Base-by-base conservation (phyloP, 2,113 vertebrate species). In the Pseudolaguvia tuberculata region DNA sequence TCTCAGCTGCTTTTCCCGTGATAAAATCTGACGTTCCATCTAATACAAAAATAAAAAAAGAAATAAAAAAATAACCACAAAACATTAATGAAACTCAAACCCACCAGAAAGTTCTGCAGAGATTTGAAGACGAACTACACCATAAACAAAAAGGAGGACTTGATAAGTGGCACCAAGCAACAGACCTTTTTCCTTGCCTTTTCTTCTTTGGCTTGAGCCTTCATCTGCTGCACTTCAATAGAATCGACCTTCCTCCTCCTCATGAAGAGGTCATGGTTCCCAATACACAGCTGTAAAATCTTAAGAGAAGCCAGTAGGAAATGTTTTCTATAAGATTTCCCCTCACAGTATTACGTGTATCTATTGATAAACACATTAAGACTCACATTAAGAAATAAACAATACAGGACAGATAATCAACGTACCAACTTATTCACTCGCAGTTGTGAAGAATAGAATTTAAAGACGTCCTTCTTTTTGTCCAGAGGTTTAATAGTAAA, bases 401-500 rank as follows among this genome's bases (percentile, higher is more conserved):
- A 57, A 25, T 48, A 77, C 4, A 51, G 3, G 10, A 51, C 23
- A 69, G 39, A 50, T 23, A 35, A 35, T 4, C 6, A 12, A 86
- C 93, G 84, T 71, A 96, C 95, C 92, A 95, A 79, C 80, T 95
- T 95, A 83, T 97, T 96, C 78, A 95, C 94, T 72, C 94, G 89
- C 57, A 94, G 92, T 31, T 94, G 94, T 55, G 93, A 95, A 0
- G 93, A 95, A 73, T 95, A 96, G 84, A 97, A 96, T 83, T 94
- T 97, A 85, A 96, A 96, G 76, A 94, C 94, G 71, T 96, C 94
- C 63, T 92, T 93, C 79, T 94, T 96, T 86, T 96, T 96, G 82
- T 96, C 94, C 70, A 96, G 88, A 7, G 93, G 94, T 83, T 95
- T 95, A 84, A 95, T 95, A 14, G 93, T 95, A 81, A 96, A 92